These are phyloP conservation scores for Diarsia rubi DNA, from an alignment of 2,888 invertebrate genomes.

Conservation along the genomic window DNA sequence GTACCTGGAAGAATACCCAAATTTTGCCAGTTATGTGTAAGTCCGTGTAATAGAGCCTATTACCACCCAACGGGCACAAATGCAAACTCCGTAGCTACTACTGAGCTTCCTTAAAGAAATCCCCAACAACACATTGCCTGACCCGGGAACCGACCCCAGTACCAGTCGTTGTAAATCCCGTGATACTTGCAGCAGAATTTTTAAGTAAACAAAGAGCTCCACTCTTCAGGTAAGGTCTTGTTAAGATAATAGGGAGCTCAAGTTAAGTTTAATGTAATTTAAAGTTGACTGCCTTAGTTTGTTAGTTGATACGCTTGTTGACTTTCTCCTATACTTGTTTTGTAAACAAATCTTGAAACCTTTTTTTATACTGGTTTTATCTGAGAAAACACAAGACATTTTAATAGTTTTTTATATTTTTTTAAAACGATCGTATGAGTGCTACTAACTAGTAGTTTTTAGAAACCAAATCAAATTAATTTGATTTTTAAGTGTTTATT, in stretches of 20 bases:
- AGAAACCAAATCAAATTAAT: neutral
- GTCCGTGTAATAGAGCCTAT: too few relatives aligned
- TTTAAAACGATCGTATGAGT: neutral
- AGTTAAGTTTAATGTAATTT: slow-evolving; percentile 40
- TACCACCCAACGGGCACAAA: too few relatives aligned
- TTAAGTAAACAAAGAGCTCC: slow-evolving; percentile 4
- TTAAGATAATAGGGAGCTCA: slow-evolving; percentile 38
- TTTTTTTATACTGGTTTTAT: neutral
- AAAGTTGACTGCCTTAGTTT: slow-evolving; percentile 17
- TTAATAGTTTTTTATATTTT: neutral
- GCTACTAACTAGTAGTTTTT: neutral
- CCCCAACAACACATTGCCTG: too few relatives aligned
- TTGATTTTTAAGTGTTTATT: neutral
- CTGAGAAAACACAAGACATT: neutral
- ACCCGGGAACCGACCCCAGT: too few relatives aligned
- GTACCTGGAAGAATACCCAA: too few relatives aligned
- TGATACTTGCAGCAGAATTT: neutral
- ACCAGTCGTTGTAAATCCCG: neutral
- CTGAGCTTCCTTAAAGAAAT: too few relatives aligned
- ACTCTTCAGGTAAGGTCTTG: slow-evolving; percentile 9
- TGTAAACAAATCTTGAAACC: slow-evolving; percentile 7
- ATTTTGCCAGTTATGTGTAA: too few relatives aligned
- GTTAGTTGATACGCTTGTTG: slow-evolving; percentile 39
- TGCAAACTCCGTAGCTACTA: too few relatives aligned
- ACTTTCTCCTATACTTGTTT: slow-evolving; percentile 1